A percentile compares a stretch with the other conserved stretches of the same genome.
phyloP scores from a whole-genome alignment of 2,797 vertebrate species.

The Argya squamiceps region DNA sequence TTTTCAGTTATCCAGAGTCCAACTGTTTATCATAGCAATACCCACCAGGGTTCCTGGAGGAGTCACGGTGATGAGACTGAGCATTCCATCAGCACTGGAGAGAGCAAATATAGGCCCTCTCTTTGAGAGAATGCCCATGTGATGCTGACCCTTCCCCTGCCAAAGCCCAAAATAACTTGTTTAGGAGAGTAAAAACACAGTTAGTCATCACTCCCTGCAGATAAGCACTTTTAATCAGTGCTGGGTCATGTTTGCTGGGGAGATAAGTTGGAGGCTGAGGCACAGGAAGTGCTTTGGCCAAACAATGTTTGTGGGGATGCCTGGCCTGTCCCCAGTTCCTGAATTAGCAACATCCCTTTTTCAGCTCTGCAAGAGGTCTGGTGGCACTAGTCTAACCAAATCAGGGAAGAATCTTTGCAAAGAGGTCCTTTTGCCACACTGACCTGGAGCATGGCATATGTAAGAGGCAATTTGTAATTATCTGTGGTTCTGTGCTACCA shows the following conservation, averaged over 20 bases:
- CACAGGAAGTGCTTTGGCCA: slow-evolving; percentile 39
- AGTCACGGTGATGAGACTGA: neutral
- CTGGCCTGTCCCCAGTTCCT: neutral
- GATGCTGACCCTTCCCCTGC: neutral
- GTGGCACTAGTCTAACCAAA: neutral
- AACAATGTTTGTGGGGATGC: neutral
- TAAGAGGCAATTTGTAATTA: neutral
- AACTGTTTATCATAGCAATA: neutral
- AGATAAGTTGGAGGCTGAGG: slow-evolving; percentile 46
- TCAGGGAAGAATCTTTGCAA: neutral
- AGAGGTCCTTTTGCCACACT: neutral
- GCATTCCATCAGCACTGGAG: neutral
- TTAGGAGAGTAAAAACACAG: slow-evolving; percentile 7
- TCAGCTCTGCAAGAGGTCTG: neutral
- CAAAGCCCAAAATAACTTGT: slow-evolving; percentile 32
- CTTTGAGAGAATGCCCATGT: neutral
- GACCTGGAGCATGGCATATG: neutral
- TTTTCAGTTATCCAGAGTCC: neutral
- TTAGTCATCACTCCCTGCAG: slow-evolving; percentile 15
- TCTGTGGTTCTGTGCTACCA: neutral
- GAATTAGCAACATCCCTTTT: slow-evolving; percentile 11
- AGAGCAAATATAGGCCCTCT: neutral
- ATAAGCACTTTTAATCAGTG: slow-evolving; percentile 45
- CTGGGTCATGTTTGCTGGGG: slow-evolving; percentile 43
- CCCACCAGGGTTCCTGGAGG: neutral